These are phyloP conservation scores for Anhinga rufa DNA, from an alignment of 2,113 vertebrate species.

Conservation along the genomic window DNA sequence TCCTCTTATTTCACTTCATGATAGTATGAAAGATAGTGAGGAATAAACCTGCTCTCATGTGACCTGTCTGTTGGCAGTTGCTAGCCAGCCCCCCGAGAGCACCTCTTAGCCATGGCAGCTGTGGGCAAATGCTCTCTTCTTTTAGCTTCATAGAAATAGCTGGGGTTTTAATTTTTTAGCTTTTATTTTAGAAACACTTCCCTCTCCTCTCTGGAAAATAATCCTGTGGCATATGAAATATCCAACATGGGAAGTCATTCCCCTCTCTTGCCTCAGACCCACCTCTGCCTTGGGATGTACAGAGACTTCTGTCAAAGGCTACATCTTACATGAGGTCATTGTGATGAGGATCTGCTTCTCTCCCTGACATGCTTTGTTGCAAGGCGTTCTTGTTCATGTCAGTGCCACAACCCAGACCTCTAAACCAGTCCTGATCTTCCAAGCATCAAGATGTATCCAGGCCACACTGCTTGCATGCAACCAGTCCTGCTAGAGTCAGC, in stretches of 20 bases:
- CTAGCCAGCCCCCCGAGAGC: neutral
- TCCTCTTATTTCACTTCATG: constrained; percentile 26
- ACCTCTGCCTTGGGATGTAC: neutral
- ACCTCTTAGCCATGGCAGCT: neutral
- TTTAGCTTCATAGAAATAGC: neutral
- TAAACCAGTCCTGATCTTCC: neutral
- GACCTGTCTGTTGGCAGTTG: neutral
- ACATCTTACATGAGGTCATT: neutral
- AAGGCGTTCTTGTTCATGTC: neutral
- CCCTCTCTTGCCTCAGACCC: neutral
- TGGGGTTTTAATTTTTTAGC: neutral
- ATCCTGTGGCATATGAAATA: neutral
- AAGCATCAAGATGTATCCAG: neutral
- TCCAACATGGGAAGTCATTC: neutral
- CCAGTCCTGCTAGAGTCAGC: neutral
- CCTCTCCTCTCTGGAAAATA: neutral
- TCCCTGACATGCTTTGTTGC: neutral
- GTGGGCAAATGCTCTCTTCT: neutral
- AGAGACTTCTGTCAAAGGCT: neutral
- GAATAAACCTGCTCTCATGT: neutral
- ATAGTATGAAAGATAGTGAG: neutral
- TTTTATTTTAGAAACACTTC: neutral
- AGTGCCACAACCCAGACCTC: neutral
- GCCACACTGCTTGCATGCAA: neutral
- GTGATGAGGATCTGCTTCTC: neutral